Evolutionary conservation across 2,113 vertebrate species (phyloP).

Genomic region (Nanorana parkeri): DNA sequence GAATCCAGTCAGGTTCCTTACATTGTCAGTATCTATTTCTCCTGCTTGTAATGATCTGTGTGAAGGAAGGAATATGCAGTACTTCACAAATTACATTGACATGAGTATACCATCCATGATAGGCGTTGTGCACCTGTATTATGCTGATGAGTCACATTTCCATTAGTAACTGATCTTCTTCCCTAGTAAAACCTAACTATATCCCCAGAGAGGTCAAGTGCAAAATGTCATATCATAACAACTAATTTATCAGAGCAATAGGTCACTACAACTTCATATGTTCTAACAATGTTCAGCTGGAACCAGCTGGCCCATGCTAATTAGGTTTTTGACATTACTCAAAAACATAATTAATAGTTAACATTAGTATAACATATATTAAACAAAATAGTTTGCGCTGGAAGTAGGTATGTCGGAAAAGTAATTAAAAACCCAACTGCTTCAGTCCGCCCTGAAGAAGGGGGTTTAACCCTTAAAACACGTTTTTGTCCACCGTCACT

Average conservation of each 20-base stretch:
- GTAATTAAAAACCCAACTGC: too few relatives aligned
- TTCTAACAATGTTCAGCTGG: slow-evolving; percentile 12
- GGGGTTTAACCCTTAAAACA: too few relatives aligned
- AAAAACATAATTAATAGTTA: slow-evolving; percentile 3
- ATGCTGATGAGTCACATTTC: slow-evolving; percentile 5
- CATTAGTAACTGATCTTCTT: slow-evolving; percentile 11
- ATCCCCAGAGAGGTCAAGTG: background rate
- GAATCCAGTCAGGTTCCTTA: too few relatives aligned
- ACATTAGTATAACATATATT: background rate
- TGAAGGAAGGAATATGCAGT: too few relatives aligned
- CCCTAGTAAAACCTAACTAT: background rate
- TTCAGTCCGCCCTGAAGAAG: too few relatives aligned
- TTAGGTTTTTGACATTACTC: slow-evolving; percentile 20
- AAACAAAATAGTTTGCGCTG: too few relatives aligned
- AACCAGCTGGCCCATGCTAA: slow-evolving; percentile 23
- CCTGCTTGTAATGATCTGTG: too few relatives aligned
- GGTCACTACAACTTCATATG: slow-evolving; percentile 9
- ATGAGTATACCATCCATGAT: background rate
- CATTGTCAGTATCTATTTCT: too few relatives aligned
- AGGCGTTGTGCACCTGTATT: background rate
- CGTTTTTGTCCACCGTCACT: too few relatives aligned
- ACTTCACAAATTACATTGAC: background rate
- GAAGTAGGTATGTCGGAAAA: too few relatives aligned
- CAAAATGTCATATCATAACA: background rate
- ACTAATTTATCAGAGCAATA: slow-evolving; percentile 29